A percentile compares a stretch with the other conserved stretches of the same genome.
Evolutionary conservation across 2,113 vertebrate species (phyloP).

Genomic region (Sus scrofa): DNA sequence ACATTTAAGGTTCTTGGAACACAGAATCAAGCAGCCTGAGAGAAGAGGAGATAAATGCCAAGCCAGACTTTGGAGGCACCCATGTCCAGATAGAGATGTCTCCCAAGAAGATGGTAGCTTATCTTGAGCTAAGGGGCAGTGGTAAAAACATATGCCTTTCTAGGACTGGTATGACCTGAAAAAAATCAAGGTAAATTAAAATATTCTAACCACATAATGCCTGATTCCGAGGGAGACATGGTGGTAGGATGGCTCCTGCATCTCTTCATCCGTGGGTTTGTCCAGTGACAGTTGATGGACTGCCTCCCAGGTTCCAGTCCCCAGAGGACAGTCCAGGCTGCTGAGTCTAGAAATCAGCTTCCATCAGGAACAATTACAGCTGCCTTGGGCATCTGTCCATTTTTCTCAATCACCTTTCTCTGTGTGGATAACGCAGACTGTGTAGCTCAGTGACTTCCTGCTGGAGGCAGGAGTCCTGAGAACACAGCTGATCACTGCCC

Average conservation of each 20-base stretch:
- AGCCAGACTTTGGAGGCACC: background rate
- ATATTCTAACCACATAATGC: background rate
- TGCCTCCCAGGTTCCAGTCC: background rate
- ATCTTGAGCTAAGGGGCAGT: background rate
- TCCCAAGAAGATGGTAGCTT: background rate
- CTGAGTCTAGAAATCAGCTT: background rate
- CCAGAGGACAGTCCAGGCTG: background rate
- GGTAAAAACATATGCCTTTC: background rate
- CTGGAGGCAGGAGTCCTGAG: background rate
- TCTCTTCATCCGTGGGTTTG: background rate
- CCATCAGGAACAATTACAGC: background rate
- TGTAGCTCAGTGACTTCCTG: background rate
- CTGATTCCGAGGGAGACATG: background rate
- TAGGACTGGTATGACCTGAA: background rate
- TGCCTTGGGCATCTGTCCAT: background rate
- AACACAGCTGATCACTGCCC: background rate
- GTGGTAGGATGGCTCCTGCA: background rate
- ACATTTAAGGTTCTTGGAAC: background rate
- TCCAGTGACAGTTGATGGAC: background rate
- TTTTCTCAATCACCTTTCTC: background rate
- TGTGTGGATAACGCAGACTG: background rate
- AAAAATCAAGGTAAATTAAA: background rate
- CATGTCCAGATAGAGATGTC: background rate
- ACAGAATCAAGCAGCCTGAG: background rate
- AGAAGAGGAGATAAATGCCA: background rate